A percentile compares a stretch with the other conserved stretches of the same genome.
These are phyloP conservation scores for Hydrophis major DNA, from an alignment of 2,797 vertebrate species.

Conservation along the genomic window DNA sequence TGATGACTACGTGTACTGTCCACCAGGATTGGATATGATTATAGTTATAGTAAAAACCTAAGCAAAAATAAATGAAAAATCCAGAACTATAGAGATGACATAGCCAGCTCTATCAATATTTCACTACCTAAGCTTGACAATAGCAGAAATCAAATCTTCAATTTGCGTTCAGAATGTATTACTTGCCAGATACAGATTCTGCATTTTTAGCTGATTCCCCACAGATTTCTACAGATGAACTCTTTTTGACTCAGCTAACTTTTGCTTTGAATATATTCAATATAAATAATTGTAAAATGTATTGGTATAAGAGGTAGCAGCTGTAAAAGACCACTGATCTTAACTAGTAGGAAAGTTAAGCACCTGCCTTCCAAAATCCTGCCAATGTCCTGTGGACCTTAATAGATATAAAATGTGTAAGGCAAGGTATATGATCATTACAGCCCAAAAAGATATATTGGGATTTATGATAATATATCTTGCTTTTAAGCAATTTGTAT, in stretches of 20 bases:
- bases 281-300: background rate
- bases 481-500: background rate
- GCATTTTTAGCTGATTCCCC: background rate
- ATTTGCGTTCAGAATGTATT: background rate
- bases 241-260: background rate
- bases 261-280: background rate
- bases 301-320: background rate
- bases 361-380: background rate
- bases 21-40: background rate
- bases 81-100: background rate
- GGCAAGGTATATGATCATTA: background rate
- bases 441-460: background rate
- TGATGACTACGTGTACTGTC: background rate
- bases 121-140: background rate
- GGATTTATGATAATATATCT: background rate
- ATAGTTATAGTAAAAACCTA: background rate
- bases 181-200: background rate
- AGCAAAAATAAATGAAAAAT: background rate
- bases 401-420: background rate
- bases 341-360: background rate
- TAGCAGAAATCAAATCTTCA: background rate
- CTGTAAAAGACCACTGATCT: background rate
- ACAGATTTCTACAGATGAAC: background rate
- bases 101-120: background rate
- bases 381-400: background rate